Evolutionary conservation across 1,140 invertebrate genomes (phyloP), one percentile per base, ranked within the genome.

Genomic region (Saccostrea cuccullata): DNA sequence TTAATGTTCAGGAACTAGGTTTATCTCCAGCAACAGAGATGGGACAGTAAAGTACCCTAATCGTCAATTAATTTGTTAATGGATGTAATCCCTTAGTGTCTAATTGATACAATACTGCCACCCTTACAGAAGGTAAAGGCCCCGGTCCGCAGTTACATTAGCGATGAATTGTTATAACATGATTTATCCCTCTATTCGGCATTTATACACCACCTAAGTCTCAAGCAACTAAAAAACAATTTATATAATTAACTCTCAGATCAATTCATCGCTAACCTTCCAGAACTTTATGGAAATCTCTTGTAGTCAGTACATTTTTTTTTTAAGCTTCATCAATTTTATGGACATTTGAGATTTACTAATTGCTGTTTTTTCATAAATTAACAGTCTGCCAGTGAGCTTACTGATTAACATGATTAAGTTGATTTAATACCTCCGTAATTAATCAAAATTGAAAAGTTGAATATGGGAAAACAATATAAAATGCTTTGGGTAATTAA

Each of bases 1-100:
- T 77, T 3, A 77, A 77, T 40, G 36, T 77, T 77, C 30, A 15
- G 13, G 13, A 11, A 77, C 30, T 12, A 77, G 11, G 70, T 36
- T 17, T 26, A 12, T 13, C 4, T 4, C 26, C 26, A 30, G 13
- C 15, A 30, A 26, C 70, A 36, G 26, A 77, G 23, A 13, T 47
- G 26, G 26, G 26, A 26, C 70, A 77, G 30, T 30, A 6, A n/a
- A 12, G 26, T 26, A 77, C 9, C 26, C 70, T 30, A 77, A 77
- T 30, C 1, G 70, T 77, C 70, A 77, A 77, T 77, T 77, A 77
- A 77, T 77, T 26, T 26, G 30, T 77, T 77, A 77, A 36, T 30
- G 70, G 70, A 15, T 77, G 30, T 77, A 15, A 77, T 2, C 11
- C 20, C 23, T 77, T 26, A 26, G 15, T 11, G 70, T 77, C 26